A percentile compares a stretch with the other conserved stretches of the same genome.
phyloP scores from a whole-genome alignment of 2,888 invertebrate species.

The Netelia virgata region DNA sequence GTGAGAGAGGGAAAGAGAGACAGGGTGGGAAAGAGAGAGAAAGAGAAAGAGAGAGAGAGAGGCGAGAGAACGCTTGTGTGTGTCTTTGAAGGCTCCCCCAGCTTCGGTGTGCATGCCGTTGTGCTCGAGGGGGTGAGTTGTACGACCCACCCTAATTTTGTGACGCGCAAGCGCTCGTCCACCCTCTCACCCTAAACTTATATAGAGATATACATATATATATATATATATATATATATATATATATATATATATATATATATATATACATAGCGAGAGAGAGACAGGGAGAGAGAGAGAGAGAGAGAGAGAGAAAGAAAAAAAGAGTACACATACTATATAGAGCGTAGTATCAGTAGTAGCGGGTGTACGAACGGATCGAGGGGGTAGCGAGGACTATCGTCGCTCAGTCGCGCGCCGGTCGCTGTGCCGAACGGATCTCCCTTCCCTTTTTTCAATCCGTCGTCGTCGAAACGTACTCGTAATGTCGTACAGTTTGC shows the following conservation, averaged over 20 bases:
- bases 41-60: constrained; percentile 1
- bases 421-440: constrained; percentile 52
- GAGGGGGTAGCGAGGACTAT: constrained; percentile 54
- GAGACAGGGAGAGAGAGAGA: no score
- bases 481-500: constrained; percentile 23
- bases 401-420: constrained; percentile 66
- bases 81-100: constrained; percentile 24
- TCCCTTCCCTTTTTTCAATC: background rate
- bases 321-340: background rate
- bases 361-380: constrained; percentile 57
- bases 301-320: no score
- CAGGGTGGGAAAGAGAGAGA: background rate
- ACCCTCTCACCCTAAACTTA: constrained; percentile 14
- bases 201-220: constrained; percentile 5
- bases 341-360: constrained; percentile 57
- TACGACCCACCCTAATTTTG: constrained; percentile 67
- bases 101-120: constrained; percentile 16
- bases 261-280: background rate
- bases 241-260: constrained; percentile 2
- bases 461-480: background rate
- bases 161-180: constrained; percentile 59
- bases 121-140: constrained; percentile 35
- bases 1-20: background rate
- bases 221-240: constrained; percentile 1
- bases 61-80: background rate